Conservation (phyloP, 2,113 vertebrate species). For the Dunckerocampus dactyliophorus region DNA sequence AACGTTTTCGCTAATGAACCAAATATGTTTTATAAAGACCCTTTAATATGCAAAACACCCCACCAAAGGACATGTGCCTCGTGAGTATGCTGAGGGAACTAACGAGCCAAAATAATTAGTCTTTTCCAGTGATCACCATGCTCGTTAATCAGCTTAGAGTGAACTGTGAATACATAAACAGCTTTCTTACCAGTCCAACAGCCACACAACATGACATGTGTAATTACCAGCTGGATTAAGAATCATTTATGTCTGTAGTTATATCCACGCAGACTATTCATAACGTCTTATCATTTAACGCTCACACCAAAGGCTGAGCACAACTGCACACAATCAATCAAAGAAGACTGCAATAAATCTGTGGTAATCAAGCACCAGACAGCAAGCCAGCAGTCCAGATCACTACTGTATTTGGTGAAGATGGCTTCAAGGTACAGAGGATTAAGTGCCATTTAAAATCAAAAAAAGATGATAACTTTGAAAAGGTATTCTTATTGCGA, state of each 20-base stretch:
- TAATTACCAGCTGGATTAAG: slow-evolving; percentile 40
- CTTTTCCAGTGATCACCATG: slow-evolving; percentile 42
- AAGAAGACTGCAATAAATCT: slow-evolving; percentile 25
- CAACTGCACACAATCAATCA: slow-evolving; percentile 17
- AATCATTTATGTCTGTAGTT: slow-evolving; percentile 27
- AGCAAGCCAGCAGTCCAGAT: slow-evolving; percentile 5
- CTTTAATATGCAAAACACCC: slow-evolving; percentile 34
- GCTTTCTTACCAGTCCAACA: slow-evolving; percentile 34
- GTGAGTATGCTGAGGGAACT: slow-evolving; percentile 36
- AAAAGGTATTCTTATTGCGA: not conserved
- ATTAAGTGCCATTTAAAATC: not conserved
- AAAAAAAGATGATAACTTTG: not conserved
- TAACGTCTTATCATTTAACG: slow-evolving; percentile 15
- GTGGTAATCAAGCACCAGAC: slow-evolving; percentile 23
- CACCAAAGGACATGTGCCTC: slow-evolving; percentile 36
- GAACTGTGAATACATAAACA: slow-evolving; percentile 48
- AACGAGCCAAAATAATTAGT: slow-evolving; percentile 58
- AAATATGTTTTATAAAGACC: slow-evolving; percentile 32
- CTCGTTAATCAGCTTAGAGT: slow-evolving; percentile 57
- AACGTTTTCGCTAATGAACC: slow-evolving; percentile 9
- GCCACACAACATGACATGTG: slow-evolving; percentile 41
- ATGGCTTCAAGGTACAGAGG: slow-evolving; percentile 1
- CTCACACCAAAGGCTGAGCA: not conserved
- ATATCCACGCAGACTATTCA: slow-evolving; percentile 7
- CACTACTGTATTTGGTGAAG: slow-evolving; percentile 5